A percentile compares a stretch with the other conserved stretches of the same genome.
These are phyloP conservation scores for Gibbula magus DNA, from an alignment of 2,888 invertebrate species.

Conservation along the genomic window DNA sequence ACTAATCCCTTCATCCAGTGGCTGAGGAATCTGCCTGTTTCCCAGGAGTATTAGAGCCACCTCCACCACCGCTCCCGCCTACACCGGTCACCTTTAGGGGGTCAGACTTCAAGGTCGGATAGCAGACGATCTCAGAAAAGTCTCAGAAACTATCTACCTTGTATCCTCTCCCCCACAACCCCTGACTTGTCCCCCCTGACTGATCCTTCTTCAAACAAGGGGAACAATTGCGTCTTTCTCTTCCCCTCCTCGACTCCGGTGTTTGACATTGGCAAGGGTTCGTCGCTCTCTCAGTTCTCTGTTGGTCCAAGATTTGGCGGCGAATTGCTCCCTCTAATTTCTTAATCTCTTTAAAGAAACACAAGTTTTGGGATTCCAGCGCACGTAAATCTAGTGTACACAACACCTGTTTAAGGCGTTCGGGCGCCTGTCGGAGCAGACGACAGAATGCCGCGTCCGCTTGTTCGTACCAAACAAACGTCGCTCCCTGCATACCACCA, in stretches of 20 bases:
- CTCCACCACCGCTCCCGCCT: no score
- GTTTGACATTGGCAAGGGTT: neutral
- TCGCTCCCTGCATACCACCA: neutral
- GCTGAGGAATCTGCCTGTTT: no score
- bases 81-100: no score
- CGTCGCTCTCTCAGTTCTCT: conserved; percentile 10
- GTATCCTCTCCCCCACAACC: neutral
- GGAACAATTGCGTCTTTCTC: conserved; percentile 11
- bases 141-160: no score
- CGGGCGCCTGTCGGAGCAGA: neutral
- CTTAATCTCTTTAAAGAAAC: conserved; percentile 37
- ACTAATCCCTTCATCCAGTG: no score
- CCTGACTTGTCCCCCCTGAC: neutral
- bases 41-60: no score
- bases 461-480: conserved; percentile 22
- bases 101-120: no score
- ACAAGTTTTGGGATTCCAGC: conserved; percentile 33
- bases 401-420: conserved; percentile 27
- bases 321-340: conserved; percentile 42
- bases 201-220: neutral
- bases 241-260: neutral
- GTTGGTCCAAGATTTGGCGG: conserved; percentile 31
- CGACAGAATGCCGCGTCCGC: neutral
- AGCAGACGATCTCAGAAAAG: no score
- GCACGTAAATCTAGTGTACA: conserved; percentile 23